Evolutionary conservation across 2,113 vertebrate genomes (phyloP).

Genomic region (Octodon degus): DNA sequence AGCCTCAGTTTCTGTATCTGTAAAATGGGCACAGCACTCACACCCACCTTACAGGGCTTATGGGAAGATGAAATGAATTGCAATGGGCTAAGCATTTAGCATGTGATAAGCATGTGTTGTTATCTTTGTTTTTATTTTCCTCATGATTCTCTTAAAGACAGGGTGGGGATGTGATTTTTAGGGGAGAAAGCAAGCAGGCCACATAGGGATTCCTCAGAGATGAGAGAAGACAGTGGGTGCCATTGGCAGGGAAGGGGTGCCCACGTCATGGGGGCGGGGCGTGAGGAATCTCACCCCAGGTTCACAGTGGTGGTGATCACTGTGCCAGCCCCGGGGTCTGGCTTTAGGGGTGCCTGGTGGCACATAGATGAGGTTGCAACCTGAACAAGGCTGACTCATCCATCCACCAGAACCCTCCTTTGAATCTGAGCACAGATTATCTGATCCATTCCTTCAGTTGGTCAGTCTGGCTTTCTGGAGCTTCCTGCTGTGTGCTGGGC

Average conservation of each 20-base stretch:
- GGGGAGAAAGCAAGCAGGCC: background rate
- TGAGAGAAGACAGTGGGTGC: no score
- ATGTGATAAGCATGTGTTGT: background rate
- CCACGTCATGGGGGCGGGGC: background rate
- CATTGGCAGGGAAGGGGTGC: background rate
- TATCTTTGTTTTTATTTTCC: background rate
- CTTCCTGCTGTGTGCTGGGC: background rate
- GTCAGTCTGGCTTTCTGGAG: background rate
- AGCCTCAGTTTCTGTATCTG: constrained; percentile 60
- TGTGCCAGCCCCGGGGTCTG: background rate
- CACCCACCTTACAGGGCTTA: background rate
- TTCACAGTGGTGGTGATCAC: rapidly evolving
- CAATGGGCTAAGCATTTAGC: background rate
- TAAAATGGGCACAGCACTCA: constrained; percentile 27
- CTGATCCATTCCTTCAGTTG: background rate
- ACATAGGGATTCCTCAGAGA: background rate
- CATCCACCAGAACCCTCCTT: background rate
- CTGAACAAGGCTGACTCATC: rapidly evolving
- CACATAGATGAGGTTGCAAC: background rate
- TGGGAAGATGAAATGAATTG: background rate
- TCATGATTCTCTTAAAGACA: background rate
- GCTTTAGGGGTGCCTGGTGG: background rate
- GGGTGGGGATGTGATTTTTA: background rate
- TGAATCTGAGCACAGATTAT: background rate
- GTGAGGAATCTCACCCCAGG: background rate